A percentile compares a stretch with the other conserved stretches of the same genome.
Conservation (phyloP, 2,797 vertebrate species). For the Propithecus deckenii region DNA sequence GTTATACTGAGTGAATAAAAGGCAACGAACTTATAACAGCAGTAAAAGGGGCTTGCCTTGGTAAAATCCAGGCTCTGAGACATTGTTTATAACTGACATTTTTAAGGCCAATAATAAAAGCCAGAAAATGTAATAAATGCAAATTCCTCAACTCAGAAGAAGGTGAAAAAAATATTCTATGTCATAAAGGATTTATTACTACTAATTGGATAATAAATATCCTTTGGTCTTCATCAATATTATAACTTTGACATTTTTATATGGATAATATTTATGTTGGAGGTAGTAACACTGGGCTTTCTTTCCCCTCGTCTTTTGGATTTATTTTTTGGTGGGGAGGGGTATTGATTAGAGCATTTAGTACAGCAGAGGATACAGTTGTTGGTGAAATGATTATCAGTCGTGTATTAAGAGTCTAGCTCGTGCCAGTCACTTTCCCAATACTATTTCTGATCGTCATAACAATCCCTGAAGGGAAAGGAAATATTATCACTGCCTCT, state of each 20-base stretch:
- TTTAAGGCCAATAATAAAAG: slow-evolving; percentile 24
- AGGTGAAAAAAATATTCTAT: neutral
- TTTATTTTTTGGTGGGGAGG: neutral
- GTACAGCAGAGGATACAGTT: neutral
- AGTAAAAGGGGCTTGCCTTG: neutral
- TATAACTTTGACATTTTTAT: slow-evolving; percentile 34
- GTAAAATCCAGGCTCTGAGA: neutral
- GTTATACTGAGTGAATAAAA: slow-evolving; percentile 40
- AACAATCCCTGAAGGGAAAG: neutral
- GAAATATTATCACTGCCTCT: neutral
- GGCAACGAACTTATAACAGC: neutral
- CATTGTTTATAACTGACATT: neutral
- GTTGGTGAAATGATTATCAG: neutral
- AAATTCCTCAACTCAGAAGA: slow-evolving; percentile 8
- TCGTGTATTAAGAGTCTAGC: neutral
- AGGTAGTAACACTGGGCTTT: neutral
- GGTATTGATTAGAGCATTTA: neutral
- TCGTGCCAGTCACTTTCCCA: neutral
- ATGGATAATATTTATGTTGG: neutral
- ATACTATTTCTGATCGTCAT: neutral
- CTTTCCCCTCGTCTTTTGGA: neutral
- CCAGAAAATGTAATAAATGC: slow-evolving; percentile 14
- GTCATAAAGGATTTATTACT: slow-evolving; percentile 3
- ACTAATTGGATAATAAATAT: slow-evolving; percentile 23
- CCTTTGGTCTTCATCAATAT: slow-evolving; percentile 31